These are phyloP conservation scores for Trichechus manatus DNA, from an alignment of 2,113 vertebrate species.

Conservation along the genomic window DNA sequence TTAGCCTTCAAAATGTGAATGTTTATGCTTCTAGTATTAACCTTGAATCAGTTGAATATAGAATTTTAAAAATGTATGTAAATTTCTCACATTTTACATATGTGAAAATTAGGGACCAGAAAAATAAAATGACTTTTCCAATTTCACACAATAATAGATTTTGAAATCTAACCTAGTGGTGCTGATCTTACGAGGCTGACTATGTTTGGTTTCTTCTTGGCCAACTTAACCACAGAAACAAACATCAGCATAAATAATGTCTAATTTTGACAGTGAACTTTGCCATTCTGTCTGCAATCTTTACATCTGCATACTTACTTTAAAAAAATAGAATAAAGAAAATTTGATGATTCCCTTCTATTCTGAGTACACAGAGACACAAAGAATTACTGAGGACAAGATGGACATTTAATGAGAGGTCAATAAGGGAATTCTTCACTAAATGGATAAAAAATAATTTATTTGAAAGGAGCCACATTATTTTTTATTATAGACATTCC, in stretches of 20 bases:
- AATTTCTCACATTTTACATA: conserved; percentile 5
- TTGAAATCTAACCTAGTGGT: neutral
- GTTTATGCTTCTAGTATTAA: neutral
- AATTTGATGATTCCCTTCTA: neutral
- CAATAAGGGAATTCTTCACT: neutral
- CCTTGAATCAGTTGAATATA: neutral
- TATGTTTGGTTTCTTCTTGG: conserved; percentile 12
- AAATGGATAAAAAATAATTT: neutral
- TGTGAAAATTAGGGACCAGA: neutral
- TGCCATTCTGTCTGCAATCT: neutral
- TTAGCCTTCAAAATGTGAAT: neutral
- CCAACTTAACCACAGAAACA: neutral
- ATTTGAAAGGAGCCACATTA: neutral
- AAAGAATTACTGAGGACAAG: neutral
- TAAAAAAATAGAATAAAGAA: neutral
- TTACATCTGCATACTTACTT: neutral
- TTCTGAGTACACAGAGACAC: neutral
- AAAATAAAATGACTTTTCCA: neutral
- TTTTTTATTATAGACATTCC: neutral
- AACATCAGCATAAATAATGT: conserved; percentile 6
- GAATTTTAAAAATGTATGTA: neutral
- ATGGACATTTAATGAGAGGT: neutral
- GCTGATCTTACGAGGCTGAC: neutral
- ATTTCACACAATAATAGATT: neutral
- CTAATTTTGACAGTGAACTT: conserved; percentile 19